A percentile compares a stretch with the other conserved stretches of the same genome.
These are phyloP conservation scores for Drosophila parthenogenetica DNA, from an alignment of 2,888 invertebrate genomes.

Conservation along the genomic window DNA sequence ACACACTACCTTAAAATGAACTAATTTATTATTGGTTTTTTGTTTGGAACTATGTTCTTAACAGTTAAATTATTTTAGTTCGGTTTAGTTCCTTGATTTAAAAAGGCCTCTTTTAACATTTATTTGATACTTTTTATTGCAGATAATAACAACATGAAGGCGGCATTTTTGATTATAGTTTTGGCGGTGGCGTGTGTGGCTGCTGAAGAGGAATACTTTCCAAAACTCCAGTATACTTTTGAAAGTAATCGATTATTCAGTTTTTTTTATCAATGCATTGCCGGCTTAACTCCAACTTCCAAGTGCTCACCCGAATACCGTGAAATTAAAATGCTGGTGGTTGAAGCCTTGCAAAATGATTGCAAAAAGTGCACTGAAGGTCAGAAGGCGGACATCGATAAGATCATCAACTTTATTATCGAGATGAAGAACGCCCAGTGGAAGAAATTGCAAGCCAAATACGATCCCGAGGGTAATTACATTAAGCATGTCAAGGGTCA, in stretches of 20 bases:
- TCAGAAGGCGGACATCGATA: constrained; percentile 88
- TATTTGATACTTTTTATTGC: not conserved
- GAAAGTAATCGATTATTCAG: too few species aligned
- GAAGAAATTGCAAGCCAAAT: constrained; percentile 88
- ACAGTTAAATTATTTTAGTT: too few species aligned
- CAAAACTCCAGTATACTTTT: too few species aligned
- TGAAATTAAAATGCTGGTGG: constrained; percentile 89
- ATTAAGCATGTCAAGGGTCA: constrained; percentile 88
- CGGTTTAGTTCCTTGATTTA: too few species aligned
- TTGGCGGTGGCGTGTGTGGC: constrained; percentile 84
- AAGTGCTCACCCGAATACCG: constrained; percentile 89
- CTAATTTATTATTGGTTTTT: too few species aligned
- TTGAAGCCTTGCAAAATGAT: constrained; percentile 89
- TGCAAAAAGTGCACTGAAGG: constrained; percentile 89
- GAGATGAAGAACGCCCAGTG: constrained; percentile 88
- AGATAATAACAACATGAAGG: constrained; percentile 63
- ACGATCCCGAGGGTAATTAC: constrained; percentile 89
- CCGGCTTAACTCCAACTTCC: constrained; percentile 87
- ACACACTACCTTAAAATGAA: not conserved
- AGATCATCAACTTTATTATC: constrained; percentile 88
- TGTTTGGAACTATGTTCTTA: too few species aligned
- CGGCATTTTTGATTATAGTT: constrained; percentile 44
- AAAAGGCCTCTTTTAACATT: too few species aligned
- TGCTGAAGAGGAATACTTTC: constrained; percentile 86
- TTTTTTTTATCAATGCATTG: constrained; percentile 88